These are phyloP conservation scores for Caprella mutica DNA, from an alignment of 2,888 invertebrate species.

Conservation along the genomic window DNA sequence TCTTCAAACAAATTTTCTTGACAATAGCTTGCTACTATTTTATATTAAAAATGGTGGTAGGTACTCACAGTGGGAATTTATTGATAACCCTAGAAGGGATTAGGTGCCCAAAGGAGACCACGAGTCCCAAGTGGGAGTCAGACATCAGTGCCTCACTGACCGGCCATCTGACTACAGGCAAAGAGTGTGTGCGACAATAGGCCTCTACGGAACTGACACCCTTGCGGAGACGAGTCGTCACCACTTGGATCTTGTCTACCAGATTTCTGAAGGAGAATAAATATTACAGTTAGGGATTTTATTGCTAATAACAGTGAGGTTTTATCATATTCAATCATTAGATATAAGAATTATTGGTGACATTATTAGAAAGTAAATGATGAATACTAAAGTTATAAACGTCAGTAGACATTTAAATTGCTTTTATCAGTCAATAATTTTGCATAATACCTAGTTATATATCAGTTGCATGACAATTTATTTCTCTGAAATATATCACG, in stretches of 20 bases:
- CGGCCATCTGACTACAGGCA: slow-evolving; percentile 17
- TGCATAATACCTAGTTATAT: too few species aligned
- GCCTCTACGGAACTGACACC: slow-evolving; percentile 10
- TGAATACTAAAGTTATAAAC: background rate
- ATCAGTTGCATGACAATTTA: too few species aligned
- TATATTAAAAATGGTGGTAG: too few species aligned
- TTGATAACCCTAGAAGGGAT: slow-evolving; percentile 19
- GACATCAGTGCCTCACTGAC: slow-evolving; percentile 1
- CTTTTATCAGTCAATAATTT: too few species aligned
- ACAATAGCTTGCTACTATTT: too few species aligned
- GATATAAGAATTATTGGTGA: background rate
- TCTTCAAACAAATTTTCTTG: too few species aligned
- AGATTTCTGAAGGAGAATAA: slow-evolving; percentile 11
- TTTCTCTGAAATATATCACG: too few species aligned
- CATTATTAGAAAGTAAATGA: background rate
- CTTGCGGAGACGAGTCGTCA: slow-evolving; percentile 14
- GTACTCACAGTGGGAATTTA: slow-evolving; percentile 28
- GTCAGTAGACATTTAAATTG: background rate
- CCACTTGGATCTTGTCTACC: slow-evolving; percentile 20
- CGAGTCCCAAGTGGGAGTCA: slow-evolving; percentile 20
- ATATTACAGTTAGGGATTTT: background rate
- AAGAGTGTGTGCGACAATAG: slow-evolving; percentile 9
- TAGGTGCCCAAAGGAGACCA: slow-evolving; percentile 30
- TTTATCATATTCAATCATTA: background rate
- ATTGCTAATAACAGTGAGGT: background rate